These are phyloP conservation scores for Pandion haliaetus DNA, from an alignment of 2,113 vertebrate genomes.

Conservation along the genomic window DNA sequence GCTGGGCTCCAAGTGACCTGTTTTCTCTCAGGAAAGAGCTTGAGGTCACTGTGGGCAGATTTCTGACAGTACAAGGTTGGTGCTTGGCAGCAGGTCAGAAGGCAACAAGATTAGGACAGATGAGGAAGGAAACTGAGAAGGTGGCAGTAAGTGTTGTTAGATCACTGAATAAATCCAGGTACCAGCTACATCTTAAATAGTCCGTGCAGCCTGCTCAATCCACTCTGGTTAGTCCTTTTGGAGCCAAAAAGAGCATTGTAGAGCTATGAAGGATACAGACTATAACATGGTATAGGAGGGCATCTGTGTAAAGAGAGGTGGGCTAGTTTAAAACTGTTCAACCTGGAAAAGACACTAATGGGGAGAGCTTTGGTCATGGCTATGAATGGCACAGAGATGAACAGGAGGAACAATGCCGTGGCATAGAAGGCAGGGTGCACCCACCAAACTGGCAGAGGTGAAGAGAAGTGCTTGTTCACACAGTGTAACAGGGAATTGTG, in stretches of 20 bases:
- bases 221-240: background rate
- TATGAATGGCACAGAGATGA: background rate
- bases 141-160: background rate
- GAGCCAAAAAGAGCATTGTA: background rate
- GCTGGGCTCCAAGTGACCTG: background rate
- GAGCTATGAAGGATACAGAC: background rate
- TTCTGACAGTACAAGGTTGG: background rate
- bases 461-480: background rate
- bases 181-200: background rate
- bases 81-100: background rate
- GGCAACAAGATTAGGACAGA: background rate
- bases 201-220: background rate
- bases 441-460: background rate
- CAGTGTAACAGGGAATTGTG: background rate
- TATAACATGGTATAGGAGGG: background rate
- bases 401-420: background rate
- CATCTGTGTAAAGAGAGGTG: background rate
- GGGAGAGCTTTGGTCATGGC: background rate
- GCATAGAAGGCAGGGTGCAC: background rate
- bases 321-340: background rate
- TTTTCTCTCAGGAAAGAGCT: background rate
- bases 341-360: background rate
- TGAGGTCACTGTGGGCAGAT: background rate
- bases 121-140: background rate
- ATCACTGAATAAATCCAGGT: background rate